These are phyloP conservation scores for Sycophila sp. DNA, from an alignment of 1,140 invertebrate genomes.

Conservation along the genomic window DNA sequence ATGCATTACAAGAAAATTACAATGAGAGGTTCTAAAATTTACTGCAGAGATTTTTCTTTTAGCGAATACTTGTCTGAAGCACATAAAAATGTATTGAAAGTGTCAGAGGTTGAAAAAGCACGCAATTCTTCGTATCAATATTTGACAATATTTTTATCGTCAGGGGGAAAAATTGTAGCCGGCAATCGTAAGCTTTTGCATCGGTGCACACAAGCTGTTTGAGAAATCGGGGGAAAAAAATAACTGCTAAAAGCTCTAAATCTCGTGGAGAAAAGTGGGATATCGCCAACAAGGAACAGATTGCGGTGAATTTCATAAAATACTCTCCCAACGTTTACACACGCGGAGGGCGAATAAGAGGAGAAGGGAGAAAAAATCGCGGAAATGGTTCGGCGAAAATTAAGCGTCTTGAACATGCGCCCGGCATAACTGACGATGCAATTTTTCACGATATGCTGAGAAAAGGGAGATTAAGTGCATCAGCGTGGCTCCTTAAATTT, in stretches of 20 bases:
- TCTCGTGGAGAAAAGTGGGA: background rate
- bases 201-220: too few relatives aligned
- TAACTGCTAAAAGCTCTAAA: slow-evolving; percentile 1
- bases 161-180: too few relatives aligned
- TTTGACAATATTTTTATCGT: too few relatives aligned
- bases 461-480: background rate
- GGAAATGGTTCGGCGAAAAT: background rate
- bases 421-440: background rate
- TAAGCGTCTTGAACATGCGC: background rate
- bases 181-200: too few relatives aligned
- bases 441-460: background rate
- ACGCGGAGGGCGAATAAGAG: background rate
- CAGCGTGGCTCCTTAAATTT: background rate
- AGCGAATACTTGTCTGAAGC: too few relatives aligned
- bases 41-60: too few relatives aligned
- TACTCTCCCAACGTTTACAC: slow-evolving; percentile 1
- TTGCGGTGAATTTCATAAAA: slow-evolving; percentile 4
- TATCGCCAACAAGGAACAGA: background rate
- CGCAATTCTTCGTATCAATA: too few relatives aligned
- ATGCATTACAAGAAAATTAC: too few relatives aligned
- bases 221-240: too few relatives aligned
- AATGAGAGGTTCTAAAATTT: too few relatives aligned
- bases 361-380: background rate
- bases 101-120: too few relatives aligned
- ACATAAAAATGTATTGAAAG: too few relatives aligned